Evolutionary conservation across 2,888 invertebrate species (phyloP), one percentile per base, ranked within the genome.

Genomic region (Mactromeris polynyma): DNA sequence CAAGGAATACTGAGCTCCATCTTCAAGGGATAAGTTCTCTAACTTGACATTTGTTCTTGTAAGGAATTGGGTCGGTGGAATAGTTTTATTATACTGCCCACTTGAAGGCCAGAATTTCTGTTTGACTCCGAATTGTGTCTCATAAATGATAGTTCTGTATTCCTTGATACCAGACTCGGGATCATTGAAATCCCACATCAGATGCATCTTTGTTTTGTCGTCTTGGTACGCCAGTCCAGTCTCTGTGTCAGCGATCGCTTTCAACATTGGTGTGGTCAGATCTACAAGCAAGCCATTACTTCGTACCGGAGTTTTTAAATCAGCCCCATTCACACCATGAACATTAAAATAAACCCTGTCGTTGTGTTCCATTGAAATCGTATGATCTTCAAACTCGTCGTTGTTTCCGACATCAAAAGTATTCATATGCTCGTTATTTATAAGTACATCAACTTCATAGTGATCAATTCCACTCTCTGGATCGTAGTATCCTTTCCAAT

Each of bases 231-330:
- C 33, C 0, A 31, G 14, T 3, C 89, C 90, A 31, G 64, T 77
- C 7, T 85, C 42, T 21, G 87, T 87, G 36, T 92, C 92, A 26
- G 89, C 42, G 54, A 85, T 85, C 11, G 80, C 89, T 9, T 69
- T 77, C 80, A 89, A 51, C 14, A 89, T 81, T 1, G 95, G 95
- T n/a, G 94, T 91, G 19, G 94, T 94, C 26, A 93, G 91, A 78
- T 95, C 95, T 51, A 95, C 92, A 9, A 86, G 26, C 82, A 93
- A 93, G 0, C 94, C 94, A 88, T 94, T 83, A 26, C 93, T 93
- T 1, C 88, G 46, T 17, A 89, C 88, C 2, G 84, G 38, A 17
- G 79, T 85, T 26, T 85, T 86, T 3, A 91, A 81, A 11, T 88
- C 92, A 26, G 95, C 95, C 2, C 94, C 94, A 89, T 95, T 95